These are phyloP conservation scores for Aurelia sp. DNA, from an alignment of 30 jellyfish, hydroid and myxozoan species.

Conservation along the genomic window DNA sequence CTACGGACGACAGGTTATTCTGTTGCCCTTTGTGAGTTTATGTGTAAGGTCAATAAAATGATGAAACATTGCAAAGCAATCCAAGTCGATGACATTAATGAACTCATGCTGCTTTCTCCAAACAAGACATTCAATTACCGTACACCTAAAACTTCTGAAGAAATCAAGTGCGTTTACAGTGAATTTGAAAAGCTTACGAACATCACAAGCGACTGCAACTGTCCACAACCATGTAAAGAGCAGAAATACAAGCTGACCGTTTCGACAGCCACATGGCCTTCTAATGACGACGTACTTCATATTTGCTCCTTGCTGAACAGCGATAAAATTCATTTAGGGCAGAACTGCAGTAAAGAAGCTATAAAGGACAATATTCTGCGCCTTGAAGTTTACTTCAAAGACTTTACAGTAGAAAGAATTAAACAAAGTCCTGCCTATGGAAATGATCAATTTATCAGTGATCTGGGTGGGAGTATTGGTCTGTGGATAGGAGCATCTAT, in stretches of 20 bases:
- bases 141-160: neutral
- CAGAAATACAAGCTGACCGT: constrained; percentile 26
- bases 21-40: neutral
- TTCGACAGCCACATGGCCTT: constrained; percentile 37
- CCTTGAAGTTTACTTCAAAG: constrained; percentile 24
- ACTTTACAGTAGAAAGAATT: constrained; percentile 51
- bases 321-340: neutral
- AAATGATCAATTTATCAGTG: constrained; percentile 22
- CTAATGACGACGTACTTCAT: neutral
- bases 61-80: neutral
- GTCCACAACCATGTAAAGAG: constrained; percentile 43
- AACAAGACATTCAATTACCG: neutral
- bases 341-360: constrained; percentile 14
- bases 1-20: neutral
- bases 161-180: neutral
- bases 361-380: constrained; percentile 6
- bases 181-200: neutral
- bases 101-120: neutral
- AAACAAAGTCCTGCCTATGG: constrained; percentile 28
- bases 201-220: constrained; percentile 2
- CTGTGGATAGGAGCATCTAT: constrained; percentile 78
- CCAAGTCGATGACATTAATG: neutral
- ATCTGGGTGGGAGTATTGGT: constrained; percentile 61
- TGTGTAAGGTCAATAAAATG: neutral
- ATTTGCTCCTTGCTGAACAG: no score